Percentiles rank a stretch among this genome's conserved stretches.
Conservation (phyloP, 2,113 vertebrate genomes). For the Pluvianellus socialis region DNA sequence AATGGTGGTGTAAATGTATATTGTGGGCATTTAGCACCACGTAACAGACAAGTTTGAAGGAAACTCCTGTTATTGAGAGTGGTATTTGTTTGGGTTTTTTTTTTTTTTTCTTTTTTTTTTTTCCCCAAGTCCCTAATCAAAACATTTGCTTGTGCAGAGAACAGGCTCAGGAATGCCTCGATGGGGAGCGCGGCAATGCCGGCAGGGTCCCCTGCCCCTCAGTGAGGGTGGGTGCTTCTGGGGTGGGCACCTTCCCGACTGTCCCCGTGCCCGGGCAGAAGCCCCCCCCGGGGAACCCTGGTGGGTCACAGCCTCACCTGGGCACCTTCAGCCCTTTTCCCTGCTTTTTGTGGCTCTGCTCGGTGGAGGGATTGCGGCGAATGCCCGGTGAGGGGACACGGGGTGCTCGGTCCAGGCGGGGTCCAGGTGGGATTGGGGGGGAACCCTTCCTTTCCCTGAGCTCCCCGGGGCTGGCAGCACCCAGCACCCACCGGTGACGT, state of each 20-base stretch:
- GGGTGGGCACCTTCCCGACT: fast-evolving
- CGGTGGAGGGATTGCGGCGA: too few species aligned
- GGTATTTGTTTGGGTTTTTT: background rate
- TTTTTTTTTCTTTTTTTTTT: background rate
- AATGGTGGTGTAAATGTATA: background rate
- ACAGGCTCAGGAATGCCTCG: background rate
- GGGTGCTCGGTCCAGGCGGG: background rate
- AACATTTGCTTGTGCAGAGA: background rate
- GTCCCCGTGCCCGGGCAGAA: background rate
- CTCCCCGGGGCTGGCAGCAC: background rate
- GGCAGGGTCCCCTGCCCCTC: background rate
- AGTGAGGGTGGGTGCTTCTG: background rate
- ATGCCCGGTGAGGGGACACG: fast-evolving
- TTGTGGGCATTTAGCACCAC: fast-evolving
- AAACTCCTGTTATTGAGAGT: background rate
- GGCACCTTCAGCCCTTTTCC: background rate
- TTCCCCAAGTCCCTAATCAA: background rate
- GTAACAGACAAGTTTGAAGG: background rate
- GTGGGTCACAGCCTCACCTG: background rate
- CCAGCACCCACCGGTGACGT: background rate
- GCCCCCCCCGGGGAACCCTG: fast-evolving
- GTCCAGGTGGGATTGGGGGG: background rate
- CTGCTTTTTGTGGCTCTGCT: background rate
- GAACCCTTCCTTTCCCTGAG: background rate
- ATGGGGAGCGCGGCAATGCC: fast-evolving